phyloP scores from a whole-genome alignment of 2,888 invertebrate genomes.

The Drosophila setosimentum region DNA sequence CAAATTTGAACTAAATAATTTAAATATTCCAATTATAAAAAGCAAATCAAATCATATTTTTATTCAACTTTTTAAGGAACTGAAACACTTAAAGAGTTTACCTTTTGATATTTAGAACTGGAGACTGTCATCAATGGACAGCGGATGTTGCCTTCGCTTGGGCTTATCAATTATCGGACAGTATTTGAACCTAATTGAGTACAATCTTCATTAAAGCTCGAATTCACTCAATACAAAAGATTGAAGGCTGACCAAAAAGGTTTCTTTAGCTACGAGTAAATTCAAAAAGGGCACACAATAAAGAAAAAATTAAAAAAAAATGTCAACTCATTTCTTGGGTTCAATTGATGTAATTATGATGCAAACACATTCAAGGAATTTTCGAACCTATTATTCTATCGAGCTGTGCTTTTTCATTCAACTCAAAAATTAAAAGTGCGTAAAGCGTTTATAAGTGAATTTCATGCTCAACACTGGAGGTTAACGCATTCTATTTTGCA shows the following conservation, averaged over 20 bases:
- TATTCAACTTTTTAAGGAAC: background rate
- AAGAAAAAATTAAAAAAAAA: slow-evolving; percentile 25
- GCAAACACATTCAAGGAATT: slow-evolving; percentile 62
- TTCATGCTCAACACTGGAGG: slow-evolving; percentile 50
- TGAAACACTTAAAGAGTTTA: background rate
- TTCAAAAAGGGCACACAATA: slow-evolving; percentile 19
- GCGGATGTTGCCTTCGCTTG: slow-evolving; percentile 35
- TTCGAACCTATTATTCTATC: slow-evolving; percentile 23
- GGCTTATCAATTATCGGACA: slow-evolving; percentile 34
- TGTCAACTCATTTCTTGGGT: slow-evolving; percentile 74
- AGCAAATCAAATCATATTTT: background rate
- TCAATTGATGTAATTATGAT: slow-evolving; percentile 55
- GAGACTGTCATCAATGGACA: background rate
- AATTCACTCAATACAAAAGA: slow-evolving; percentile 32
- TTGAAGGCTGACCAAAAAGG: slow-evolving; percentile 49
- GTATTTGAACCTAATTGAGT: slow-evolving; percentile 23
- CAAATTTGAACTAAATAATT: background rate
- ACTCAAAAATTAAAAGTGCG: slow-evolving; percentile 57
- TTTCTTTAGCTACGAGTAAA: slow-evolving; percentile 12
- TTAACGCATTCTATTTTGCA: slow-evolving; percentile 56
- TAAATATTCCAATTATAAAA: background rate
- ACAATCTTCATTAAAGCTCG: slow-evolving; percentile 49
- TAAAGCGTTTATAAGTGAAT: slow-evolving; percentile 53
- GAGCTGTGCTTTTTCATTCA: slow-evolving; percentile 45
- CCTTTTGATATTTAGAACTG: slow-evolving; percentile 7